Evolutionary conservation across 2,797 vertebrate species (phyloP).

Genomic region (Gadopsis bispinosus): DNA sequence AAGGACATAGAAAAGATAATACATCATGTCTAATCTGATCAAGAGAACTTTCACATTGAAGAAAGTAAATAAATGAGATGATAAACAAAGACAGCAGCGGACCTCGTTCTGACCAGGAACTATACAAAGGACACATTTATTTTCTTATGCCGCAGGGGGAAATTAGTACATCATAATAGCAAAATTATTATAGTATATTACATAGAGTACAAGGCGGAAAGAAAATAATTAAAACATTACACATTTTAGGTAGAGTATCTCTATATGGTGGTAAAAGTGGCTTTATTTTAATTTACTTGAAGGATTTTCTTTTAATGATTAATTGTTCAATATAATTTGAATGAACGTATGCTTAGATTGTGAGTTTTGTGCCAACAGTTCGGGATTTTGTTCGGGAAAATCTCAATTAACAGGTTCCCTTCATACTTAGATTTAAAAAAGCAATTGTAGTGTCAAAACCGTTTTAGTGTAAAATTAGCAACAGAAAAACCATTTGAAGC

Average conservation of each 20-base stretch:
- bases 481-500: background rate
- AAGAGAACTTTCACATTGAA: background rate
- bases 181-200: background rate
- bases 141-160: background rate
- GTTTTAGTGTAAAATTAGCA: background rate
- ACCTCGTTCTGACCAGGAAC: background rate
- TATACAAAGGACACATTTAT: background rate
- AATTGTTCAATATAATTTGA: background rate
- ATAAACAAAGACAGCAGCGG: background rate
- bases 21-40: background rate
- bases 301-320: background rate
- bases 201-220: background rate
- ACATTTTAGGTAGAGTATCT: background rate
- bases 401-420: background rate
- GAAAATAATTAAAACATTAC: background rate
- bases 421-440: background rate
- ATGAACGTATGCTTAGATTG: background rate
- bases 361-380: background rate
- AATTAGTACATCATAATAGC: background rate
- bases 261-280: background rate
- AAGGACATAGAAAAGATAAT: slow-evolving; percentile 4
- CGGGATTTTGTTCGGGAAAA: background rate
- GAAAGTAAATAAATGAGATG: background rate
- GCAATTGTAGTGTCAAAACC: background rate
- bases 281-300: too few relatives aligned